A percentile compares a stretch with the other conserved stretches of the same genome.
Conservation (phyloP, 2,888 invertebrate species). For the Tipula helvola region DNA sequence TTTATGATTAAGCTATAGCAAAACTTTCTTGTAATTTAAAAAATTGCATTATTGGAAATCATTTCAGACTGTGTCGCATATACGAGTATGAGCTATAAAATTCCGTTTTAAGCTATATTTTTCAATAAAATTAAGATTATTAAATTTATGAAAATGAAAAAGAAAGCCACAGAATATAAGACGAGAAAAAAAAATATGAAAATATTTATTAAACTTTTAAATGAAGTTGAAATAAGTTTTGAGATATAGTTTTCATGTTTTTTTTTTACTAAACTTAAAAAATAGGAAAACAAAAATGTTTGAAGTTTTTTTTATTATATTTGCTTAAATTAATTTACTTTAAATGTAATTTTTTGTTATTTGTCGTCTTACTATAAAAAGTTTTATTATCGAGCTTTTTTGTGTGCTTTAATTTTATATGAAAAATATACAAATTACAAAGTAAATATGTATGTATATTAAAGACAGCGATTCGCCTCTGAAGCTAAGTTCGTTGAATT, state of each 20-base stretch:
- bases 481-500: too few relatives aligned
- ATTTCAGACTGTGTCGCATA: neutral
- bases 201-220: neutral
- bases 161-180: neutral
- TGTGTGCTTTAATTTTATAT: neutral
- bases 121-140: neutral
- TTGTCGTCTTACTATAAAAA: neutral
- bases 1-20: neutral
- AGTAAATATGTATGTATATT: too few relatives aligned
- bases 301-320: neutral
- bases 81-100: neutral
- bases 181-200: neutral
- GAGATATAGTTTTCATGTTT: neutral
- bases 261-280: neutral
- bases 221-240: neutral
- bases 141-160: neutral
- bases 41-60: neutral
- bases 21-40: neutral
- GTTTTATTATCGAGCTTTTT: neutral
- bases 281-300: neutral
- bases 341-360: neutral
- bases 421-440: too few relatives aligned
- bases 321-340: neutral
- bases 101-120: neutral
- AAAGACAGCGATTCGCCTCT: too few relatives aligned